Percentiles rank a stretch among this genome's conserved stretches.
phyloP scores from a whole-genome alignment of 2,113 vertebrate species.

The Enhydra lutris region DNA sequence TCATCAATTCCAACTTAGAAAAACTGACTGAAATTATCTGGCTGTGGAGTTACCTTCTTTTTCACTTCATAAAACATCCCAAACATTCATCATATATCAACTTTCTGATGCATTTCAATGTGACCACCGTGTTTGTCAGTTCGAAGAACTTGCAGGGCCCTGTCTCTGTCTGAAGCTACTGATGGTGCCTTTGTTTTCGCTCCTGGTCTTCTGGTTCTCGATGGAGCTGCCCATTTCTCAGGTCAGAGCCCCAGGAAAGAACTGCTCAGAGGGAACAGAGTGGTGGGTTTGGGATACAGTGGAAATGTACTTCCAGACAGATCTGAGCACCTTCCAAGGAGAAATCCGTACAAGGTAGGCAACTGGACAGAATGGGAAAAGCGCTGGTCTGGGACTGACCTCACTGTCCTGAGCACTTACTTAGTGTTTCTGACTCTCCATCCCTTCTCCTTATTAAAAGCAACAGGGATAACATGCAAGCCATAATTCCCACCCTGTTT shows the following conservation, averaged over 20 bases:
- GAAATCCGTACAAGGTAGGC: background rate
- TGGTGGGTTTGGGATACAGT: background rate
- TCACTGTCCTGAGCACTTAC: background rate
- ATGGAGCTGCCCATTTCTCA: background rate
- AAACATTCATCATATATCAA: background rate
- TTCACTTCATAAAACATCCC: constrained; percentile 44
- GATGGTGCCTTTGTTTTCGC: background rate
- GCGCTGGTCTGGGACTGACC: background rate
- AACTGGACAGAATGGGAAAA: background rate
- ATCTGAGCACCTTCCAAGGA: background rate
- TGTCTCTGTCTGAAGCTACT: background rate
- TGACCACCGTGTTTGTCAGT: background rate
- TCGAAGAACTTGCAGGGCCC: background rate
- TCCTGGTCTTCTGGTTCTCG: background rate
- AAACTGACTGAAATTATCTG: constrained; percentile 69
- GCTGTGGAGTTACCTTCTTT: constrained; percentile 57
- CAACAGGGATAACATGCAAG: background rate
- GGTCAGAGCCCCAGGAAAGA: background rate
- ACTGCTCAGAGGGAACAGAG: background rate
- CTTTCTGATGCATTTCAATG: constrained; percentile 24
- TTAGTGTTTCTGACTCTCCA: background rate
- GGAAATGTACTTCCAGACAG: background rate
- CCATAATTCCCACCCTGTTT: background rate
- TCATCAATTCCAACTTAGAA: constrained; percentile 61
- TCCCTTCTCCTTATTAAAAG: background rate